Conservation (phyloP, 2,888 invertebrate species). For the Odontocerum albicorne region DNA sequence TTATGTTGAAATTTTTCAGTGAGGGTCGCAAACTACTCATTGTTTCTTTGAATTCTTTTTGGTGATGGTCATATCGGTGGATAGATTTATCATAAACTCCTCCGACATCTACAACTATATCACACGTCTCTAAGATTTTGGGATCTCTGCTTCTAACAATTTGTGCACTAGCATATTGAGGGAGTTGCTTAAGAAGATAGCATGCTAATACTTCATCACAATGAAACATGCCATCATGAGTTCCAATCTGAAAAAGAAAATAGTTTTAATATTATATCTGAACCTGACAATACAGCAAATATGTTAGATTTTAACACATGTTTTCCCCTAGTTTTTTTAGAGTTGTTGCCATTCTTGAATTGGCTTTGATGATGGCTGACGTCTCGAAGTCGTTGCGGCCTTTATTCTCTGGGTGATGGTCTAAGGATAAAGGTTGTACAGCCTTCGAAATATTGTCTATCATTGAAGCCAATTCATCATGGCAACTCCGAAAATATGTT, state of each 20-base stretch:
- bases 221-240: conserved; percentile 84
- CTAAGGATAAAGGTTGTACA: too few species aligned
- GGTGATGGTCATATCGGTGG: conserved; percentile 93
- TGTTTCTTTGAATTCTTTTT: conserved; percentile 72
- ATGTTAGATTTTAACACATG: too few species aligned
- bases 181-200: conserved; percentile 81
- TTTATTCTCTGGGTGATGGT: too few species aligned
- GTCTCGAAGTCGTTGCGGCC: too few species aligned
- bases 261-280: too few species aligned
- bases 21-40: conserved; percentile 66
- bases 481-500: too few species aligned
- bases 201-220: conserved; percentile 96
- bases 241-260: conserved; percentile 62
- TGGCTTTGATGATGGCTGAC: too few species aligned
- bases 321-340: too few species aligned
- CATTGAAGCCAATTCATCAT: too few species aligned
- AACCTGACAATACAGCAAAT: too few species aligned
- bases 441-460: too few species aligned
- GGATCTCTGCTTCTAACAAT: conserved; percentile 71
- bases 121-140: conserved; percentile 73
- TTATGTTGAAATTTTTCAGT: conserved; percentile 61
- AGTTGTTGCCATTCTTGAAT: too few species aligned
- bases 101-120: conserved; percentile 96
- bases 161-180: conserved; percentile 76
- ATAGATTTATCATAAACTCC: conserved; percentile 75